Percentiles rank a stretch among this genome's conserved stretches.
phyloP scores from a whole-genome alignment of 2,888 invertebrate genomes.

The Miltochrista miniata region DNA sequence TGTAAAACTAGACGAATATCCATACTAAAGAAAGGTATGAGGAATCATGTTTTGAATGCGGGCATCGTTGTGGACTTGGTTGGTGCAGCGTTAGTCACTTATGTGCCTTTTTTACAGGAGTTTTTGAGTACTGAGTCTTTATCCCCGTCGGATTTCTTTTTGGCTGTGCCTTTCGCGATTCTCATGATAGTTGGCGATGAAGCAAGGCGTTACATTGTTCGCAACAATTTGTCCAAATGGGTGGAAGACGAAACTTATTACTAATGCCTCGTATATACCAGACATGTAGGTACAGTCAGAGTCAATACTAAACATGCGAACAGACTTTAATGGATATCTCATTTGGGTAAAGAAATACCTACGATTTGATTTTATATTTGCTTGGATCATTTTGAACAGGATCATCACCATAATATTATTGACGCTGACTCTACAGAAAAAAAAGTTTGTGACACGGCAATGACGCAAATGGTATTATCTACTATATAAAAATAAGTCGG shows the following conservation, averaged over 20 bases:
- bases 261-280: conserved; percentile 46
- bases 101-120: conserved; percentile 87
- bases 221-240: conserved; percentile 87
- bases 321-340: too few relatives aligned
- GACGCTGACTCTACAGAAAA: too few relatives aligned
- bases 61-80: conserved; percentile 85
- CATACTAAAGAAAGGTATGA: conserved; percentile 90
- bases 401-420: too few relatives aligned
- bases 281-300: too few relatives aligned
- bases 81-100: conserved; percentile 87
- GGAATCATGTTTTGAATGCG: conserved; percentile 85
- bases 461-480: too few relatives aligned
- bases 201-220: conserved; percentile 86
- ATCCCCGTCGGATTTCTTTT: conserved; percentile 87
- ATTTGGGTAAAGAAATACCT: too few relatives aligned
- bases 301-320: too few relatives aligned
- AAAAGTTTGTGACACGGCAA: too few relatives aligned
- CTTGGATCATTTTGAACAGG: too few relatives aligned
- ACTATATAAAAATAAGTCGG: too few relatives aligned
- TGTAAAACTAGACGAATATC: conserved; percentile 91
- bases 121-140: conserved; percentile 88
- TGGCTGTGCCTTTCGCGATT: conserved; percentile 88
- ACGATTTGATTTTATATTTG: too few relatives aligned
- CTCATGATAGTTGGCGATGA: conserved; percentile 91
- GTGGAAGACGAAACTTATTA: conserved; percentile 90